Evolutionary conservation across 2,888 invertebrate genomes (phyloP).

Genomic region (Noctua janthina): DNA sequence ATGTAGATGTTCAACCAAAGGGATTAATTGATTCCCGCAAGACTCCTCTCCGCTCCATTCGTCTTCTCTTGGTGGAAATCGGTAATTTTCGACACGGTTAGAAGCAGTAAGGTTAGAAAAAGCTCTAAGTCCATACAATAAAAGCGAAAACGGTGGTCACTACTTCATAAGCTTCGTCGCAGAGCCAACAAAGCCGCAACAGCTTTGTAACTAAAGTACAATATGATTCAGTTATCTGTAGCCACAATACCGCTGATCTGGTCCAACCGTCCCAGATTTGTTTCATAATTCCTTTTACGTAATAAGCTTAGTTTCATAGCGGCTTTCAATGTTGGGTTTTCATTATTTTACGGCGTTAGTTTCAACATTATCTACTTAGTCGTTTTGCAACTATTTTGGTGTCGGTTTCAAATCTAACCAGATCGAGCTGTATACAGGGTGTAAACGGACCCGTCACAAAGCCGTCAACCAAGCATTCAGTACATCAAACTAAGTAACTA

Average conservation of each 20-base stretch:
- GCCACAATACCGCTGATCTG: slow-evolving; percentile 36
- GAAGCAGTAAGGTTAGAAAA: background rate
- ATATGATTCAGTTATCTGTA: slow-evolving; percentile 41
- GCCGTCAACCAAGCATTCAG: no score
- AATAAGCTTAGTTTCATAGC: slow-evolving; percentile 13
- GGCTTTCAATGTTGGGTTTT: slow-evolving; percentile 1
- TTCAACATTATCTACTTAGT: background rate
- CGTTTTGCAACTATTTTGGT: background rate
- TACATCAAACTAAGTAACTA: no score
- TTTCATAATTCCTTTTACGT: slow-evolving; percentile 34
- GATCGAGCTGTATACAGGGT: background rate
- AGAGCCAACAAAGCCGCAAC: slow-evolving; percentile 31
- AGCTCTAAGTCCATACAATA: background rate
- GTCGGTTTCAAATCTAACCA: background rate
- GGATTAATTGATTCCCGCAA: background rate
- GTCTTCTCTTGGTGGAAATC: background rate
- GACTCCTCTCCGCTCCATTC: background rate
- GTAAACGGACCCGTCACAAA: no score
- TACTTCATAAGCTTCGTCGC: slow-evolving; percentile 7
- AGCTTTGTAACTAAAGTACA: slow-evolving; percentile 39
- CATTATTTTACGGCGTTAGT: background rate
- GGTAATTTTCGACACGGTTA: background rate
- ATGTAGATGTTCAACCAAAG: background rate
- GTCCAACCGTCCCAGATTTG: slow-evolving; percentile 35
- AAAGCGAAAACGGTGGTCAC: background rate